Evolutionary conservation across 2,888 invertebrate species (phyloP).

Genomic region (Clitarchus hookeri): DNA sequence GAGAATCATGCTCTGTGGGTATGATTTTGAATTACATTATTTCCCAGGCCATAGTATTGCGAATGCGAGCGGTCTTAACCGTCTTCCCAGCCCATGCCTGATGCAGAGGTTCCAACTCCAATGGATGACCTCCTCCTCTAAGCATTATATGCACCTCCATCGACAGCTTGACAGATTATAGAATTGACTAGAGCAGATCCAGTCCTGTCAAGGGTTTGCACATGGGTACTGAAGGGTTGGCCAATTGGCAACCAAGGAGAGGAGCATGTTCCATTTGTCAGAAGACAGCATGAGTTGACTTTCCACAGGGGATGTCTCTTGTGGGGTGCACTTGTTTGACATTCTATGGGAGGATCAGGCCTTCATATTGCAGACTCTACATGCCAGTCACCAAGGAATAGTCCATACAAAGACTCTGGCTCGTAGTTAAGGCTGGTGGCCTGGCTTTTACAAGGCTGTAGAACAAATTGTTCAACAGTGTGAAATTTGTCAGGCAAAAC

Average conservation of each 20-base stretch:
- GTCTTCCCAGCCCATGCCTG: neutral
- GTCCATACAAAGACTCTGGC: neutral
- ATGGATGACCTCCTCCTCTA: slow-evolving; percentile 34
- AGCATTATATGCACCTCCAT: slow-evolving; percentile 28
- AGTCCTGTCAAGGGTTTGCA: neutral
- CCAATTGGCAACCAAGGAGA: neutral
- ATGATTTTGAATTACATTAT: neutral
- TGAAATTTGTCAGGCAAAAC: neutral
- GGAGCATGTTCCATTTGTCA: neutral
- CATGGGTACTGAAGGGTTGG: neutral
- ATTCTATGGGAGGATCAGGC: neutral
- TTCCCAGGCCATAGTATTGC: neutral
- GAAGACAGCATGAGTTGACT: neutral
- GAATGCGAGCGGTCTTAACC: neutral
- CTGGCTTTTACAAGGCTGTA: neutral
- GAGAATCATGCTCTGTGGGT: slow-evolving; percentile 26
- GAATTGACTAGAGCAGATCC: neutral
- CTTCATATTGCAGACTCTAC: neutral
- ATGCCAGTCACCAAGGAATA: neutral
- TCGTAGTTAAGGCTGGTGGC: neutral
- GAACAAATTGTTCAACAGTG: neutral
- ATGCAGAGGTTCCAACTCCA: neutral
- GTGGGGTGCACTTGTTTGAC: neutral
- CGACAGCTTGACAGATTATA: neutral
- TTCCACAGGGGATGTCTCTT: neutral